Conservation (phyloP, 1,140 invertebrate genomes). For the Procambarus clarkii region DNA sequence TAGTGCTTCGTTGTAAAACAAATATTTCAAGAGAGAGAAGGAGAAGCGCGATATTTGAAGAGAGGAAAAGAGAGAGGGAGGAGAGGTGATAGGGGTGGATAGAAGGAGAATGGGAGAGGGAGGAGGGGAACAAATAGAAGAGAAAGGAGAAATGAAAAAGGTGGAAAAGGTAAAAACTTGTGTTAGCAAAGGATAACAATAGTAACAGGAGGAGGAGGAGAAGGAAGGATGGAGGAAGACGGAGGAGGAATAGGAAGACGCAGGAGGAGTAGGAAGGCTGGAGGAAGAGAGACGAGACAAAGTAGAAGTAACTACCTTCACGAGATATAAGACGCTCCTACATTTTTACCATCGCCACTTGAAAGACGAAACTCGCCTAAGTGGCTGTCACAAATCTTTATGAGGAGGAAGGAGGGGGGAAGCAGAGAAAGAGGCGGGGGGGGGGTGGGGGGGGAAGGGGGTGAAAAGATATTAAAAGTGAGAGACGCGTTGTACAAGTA, state of each 20-base stretch:
- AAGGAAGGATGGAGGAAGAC: not conserved
- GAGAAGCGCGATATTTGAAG: not conserved
- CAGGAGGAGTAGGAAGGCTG: too few relatives aligned
- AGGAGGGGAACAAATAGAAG: conserved; percentile 25
- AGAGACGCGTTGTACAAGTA: not conserved
- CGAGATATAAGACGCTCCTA: not conserved
- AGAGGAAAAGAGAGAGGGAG: not conserved
- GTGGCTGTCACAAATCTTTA: not conserved
- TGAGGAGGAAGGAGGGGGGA: not conserved
- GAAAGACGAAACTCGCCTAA: not conserved
- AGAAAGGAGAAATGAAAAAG: too few relatives aligned
- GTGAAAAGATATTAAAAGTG: too few relatives aligned
- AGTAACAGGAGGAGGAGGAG: not conserved
- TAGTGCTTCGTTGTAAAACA: too few relatives aligned
- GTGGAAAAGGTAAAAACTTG: too few relatives aligned
- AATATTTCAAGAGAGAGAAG: not conserved
- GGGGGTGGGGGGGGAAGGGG: not conserved
- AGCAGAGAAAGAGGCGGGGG: not conserved
- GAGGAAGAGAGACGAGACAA: not conserved
- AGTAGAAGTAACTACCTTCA: not conserved
- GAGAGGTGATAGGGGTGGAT: too few relatives aligned
- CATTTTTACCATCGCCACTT: not conserved
- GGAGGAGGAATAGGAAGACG: not conserved
- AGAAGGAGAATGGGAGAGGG: not conserved
- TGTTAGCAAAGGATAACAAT: too few relatives aligned